Evolutionary conservation across 2,113 vertebrate species (phyloP).

Genomic region (Grallaria varia): DNA sequence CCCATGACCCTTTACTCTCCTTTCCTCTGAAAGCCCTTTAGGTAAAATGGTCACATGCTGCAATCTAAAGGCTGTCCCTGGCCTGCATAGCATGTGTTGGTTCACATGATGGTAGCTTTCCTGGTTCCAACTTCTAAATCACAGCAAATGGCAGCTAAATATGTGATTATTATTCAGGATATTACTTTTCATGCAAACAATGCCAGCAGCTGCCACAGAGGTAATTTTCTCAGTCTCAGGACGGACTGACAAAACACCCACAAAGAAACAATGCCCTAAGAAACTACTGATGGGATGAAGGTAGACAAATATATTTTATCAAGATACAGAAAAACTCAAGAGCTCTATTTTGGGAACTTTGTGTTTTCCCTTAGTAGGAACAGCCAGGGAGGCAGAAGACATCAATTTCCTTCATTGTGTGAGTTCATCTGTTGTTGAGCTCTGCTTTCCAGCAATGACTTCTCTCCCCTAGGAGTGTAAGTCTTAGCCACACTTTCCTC

Average conservation of each 20-base stretch:
- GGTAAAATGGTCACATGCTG: background rate
- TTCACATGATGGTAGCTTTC: background rate
- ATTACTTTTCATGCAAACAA: background rate
- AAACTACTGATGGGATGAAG: background rate
- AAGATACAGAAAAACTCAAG: background rate
- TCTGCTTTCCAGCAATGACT: background rate
- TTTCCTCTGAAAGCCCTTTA: background rate
- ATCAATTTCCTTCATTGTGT: background rate
- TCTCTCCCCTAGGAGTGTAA: background rate
- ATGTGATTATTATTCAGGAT: background rate
- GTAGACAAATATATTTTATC: background rate
- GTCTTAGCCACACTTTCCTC: background rate
- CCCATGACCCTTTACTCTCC: background rate
- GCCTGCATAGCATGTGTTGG: background rate
- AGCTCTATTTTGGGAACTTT: background rate
- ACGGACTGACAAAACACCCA: background rate
- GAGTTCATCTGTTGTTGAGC: background rate
- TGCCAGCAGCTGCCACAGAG: background rate
- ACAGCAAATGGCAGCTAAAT: background rate
- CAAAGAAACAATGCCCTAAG: background rate
- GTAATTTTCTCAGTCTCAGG: background rate
- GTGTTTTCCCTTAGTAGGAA: background rate
- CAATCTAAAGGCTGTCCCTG: background rate
- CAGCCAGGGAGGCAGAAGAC: background rate
- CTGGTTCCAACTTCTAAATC: background rate